Base-by-base conservation (phyloP, 2,797 vertebrate genomes). In the Ctenopoma kingsleyae region DNA sequence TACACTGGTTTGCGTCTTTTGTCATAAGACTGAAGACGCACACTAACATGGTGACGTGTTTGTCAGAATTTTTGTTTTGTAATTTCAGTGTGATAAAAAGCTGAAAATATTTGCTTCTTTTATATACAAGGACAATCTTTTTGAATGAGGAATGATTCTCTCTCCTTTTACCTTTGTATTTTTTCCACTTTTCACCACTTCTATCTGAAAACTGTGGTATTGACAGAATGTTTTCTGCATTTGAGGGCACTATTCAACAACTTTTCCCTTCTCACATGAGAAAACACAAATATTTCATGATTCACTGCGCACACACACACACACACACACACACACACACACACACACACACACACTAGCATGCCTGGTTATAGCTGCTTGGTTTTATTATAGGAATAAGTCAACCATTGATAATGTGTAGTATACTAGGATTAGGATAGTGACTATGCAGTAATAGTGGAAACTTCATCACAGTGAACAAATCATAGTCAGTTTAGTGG, bases 361-460 rank as follows among this genome's bases (percentile, higher is more conserved):
- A 27, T 52, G 43, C 65, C 49, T 62, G 66, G 52, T 63, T 60
- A 55, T 54, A 57, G 52, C 63, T 8, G 2, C 1, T 0, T 35
- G 11, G 6, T 41, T 86, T 84, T 83, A 86, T 80, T 67, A 55
- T 25, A 17, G 41, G 16, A 82, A 86, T 85, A 71, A 63, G 62
- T 88, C 27, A 83, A 19, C 82, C 19, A 82, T 86, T 86, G 20
- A 36, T 59, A 16, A 54, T 30, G 3, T 49, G 22, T 35, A 13
- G 10, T 51, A 66, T 71, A 52, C 71, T 56, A 66, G 46, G 44
- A 52, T 84, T 81, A 10, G 57, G 61, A n/a, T 71, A 27, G 62
- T 43, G 13, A 36, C 58, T 66, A n/a, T 66, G 55, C 36, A 57
- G 59, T 27, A 60, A 67, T 44, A 12, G 43, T 1, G 20, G 49